phyloP scores from a whole-genome alignment of 2,113 vertebrate genomes.

The Rissa tridactyla region DNA sequence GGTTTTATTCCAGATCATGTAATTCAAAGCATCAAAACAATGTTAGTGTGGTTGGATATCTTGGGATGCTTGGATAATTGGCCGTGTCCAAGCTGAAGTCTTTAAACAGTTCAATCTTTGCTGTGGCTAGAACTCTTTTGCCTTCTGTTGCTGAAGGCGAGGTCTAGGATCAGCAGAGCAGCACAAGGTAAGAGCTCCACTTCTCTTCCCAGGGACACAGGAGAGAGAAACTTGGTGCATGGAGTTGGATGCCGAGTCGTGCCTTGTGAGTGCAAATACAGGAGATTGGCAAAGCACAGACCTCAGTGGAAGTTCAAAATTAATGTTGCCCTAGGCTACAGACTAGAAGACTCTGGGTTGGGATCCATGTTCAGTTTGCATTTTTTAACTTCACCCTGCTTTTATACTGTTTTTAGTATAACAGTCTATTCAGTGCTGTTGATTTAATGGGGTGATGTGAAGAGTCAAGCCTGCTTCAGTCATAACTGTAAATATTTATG shows the following conservation, averaged over 20 bases:
- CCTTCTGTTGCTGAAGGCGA: not conserved
- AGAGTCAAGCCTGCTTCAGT: not conserved
- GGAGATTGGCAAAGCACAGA: not conserved
- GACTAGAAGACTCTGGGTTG: not conserved
- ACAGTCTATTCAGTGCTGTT: not conserved
- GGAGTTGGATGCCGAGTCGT: not conserved
- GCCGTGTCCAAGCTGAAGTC: not conserved
- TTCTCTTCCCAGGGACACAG: not conserved
- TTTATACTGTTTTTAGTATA: not conserved
- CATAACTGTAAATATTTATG: conserved; percentile 27
- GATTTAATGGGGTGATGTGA: conserved; percentile 8
- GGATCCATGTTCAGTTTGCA: not conserved
- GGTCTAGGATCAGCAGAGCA: not conserved
- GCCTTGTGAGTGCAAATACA: not conserved
- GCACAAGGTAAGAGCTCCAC: not conserved
- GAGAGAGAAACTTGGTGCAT: not conserved
- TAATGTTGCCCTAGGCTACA: not conserved
- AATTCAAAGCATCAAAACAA: not conserved
- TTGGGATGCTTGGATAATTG: not conserved
- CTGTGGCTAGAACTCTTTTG: not conserved
- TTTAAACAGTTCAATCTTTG: not conserved
- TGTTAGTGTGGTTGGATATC: not conserved
- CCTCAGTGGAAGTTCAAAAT: not conserved
- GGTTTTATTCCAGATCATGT: not conserved
- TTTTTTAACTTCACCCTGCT: not conserved